Conservation (phyloP, 2,113 vertebrate species). For the Rhinoderma darwinii region DNA sequence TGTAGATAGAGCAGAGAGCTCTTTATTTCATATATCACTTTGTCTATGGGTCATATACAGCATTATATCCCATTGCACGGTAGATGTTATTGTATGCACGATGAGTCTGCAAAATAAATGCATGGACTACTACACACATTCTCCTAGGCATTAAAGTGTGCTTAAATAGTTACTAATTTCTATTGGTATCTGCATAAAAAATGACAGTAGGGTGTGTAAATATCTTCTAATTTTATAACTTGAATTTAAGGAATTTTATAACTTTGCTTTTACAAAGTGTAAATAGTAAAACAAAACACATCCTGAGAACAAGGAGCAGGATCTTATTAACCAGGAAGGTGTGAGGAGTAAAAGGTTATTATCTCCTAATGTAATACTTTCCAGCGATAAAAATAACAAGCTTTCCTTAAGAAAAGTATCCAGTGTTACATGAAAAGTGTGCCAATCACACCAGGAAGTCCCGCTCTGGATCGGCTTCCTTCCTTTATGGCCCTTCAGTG, state of each 20-base stretch:
- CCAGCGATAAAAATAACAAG: not conserved
- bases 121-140: too few species aligned
- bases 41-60: too few species aligned
- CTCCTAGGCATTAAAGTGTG: too few species aligned
- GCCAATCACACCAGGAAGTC: constrained; percentile 16
- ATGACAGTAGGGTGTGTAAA: not conserved
- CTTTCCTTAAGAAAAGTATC: not conserved
- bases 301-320: not conserved
- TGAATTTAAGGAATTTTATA: not conserved
- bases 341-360: not conserved
- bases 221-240: not conserved
- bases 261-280: not conserved
- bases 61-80: too few species aligned
- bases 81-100: too few species aligned
- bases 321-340: not conserved
- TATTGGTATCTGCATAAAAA: not conserved
- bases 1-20: too few species aligned
- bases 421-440: not conserved
- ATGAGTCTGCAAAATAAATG: too few species aligned
- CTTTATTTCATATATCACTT: too few species aligned
- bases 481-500: constrained; percentile 14
- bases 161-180: too few species aligned
- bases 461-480: not conserved
- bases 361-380: not conserved
- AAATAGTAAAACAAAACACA: not conserved